Conservation (phyloP, 2,797 vertebrate genomes). For the Selene dorsalis region DNA sequence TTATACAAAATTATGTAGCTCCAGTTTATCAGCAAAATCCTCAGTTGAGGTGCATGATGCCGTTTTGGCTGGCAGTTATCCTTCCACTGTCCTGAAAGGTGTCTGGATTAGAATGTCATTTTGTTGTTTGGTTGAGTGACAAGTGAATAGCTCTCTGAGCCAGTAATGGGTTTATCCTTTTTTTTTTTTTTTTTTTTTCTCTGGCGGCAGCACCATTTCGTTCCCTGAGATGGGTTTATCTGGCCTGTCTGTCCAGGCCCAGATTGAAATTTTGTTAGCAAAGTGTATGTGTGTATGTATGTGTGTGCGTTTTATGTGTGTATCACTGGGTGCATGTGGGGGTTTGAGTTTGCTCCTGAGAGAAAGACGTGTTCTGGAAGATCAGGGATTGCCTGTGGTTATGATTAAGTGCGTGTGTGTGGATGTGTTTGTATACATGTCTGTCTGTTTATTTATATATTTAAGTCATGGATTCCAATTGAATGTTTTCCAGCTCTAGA, state of each 20-base stretch:
- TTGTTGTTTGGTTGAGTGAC: conserved; percentile 75
- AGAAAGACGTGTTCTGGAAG: conserved; percentile 53
- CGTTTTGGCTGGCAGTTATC: conserved; percentile 43
- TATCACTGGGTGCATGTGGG: conserved; percentile 7
- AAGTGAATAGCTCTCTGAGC: conserved; percentile 71
- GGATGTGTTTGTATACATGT: conserved; percentile 15
- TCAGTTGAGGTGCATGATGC: conserved; percentile 24
- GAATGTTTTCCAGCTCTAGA: conserved; percentile 18
- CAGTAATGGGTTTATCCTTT: conserved; percentile 75
- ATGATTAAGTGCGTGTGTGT: conserved; percentile 53
- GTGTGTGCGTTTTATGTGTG: not conserved
- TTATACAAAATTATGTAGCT: not conserved
- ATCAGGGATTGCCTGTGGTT: conserved; percentile 70
- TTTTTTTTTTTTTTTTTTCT: conserved; percentile 33
- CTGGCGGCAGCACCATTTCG: conserved; percentile 68
- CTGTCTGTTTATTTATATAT: conserved; percentile 37
- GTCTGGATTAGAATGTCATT: conserved; percentile 74
- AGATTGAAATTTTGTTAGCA: conserved; percentile 68
- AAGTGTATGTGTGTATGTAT: conserved; percentile 37
- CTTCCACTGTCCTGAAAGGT: conserved; percentile 58
- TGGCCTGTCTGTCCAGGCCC: conserved; percentile 64
- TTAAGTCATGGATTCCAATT: conserved; percentile 5
- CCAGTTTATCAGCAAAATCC: conserved; percentile 10
- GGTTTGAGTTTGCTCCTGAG: conserved; percentile 49
- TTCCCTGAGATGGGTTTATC: conserved; percentile 76